Percentiles rank a stretch among this genome's conserved stretches.
Evolutionary conservation across 1,140 invertebrate genomes (phyloP).

Genomic region (Brachionus rotundiformis): DNA sequence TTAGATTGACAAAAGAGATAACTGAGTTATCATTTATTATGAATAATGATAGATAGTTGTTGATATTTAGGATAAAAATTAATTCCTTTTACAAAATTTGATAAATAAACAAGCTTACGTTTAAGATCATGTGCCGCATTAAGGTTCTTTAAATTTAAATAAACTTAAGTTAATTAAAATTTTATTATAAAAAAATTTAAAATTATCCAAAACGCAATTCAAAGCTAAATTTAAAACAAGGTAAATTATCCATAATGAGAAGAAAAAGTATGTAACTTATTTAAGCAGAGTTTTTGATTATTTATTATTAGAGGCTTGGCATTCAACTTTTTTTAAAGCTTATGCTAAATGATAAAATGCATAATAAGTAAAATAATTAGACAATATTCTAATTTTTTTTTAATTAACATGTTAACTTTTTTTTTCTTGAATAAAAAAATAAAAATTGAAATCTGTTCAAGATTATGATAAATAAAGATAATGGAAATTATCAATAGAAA

Average conservation of each 20-base stretch:
- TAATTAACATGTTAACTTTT: background rate
- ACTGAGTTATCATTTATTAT: background rate
- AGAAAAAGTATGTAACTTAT: background rate
- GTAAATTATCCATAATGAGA: background rate
- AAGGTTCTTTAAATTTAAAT: background rate
- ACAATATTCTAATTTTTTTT: background rate
- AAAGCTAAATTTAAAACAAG: background rate
- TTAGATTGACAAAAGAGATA: background rate
- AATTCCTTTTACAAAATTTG: too few relatives aligned
- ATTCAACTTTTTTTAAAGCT: too few relatives aligned
- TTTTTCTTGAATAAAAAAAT: background rate
- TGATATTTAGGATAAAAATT: background rate
- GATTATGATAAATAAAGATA: background rate
- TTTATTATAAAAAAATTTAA: slow-evolving; percentile 14
- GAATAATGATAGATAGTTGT: background rate
- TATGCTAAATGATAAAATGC: too few relatives aligned
- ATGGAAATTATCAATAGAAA: background rate
- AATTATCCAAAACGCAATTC: background rate
- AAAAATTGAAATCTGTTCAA: background rate
- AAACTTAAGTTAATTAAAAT: background rate
- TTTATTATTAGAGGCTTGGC: background rate
- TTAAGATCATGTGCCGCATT: background rate
- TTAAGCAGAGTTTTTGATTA: background rate
- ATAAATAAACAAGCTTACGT: background rate
- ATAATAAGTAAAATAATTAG: background rate